Percentiles rank a stretch among this genome's conserved stretches.
Conservation (phyloP, 1,140 invertebrate species). For the Drosophila sproati region DNA sequence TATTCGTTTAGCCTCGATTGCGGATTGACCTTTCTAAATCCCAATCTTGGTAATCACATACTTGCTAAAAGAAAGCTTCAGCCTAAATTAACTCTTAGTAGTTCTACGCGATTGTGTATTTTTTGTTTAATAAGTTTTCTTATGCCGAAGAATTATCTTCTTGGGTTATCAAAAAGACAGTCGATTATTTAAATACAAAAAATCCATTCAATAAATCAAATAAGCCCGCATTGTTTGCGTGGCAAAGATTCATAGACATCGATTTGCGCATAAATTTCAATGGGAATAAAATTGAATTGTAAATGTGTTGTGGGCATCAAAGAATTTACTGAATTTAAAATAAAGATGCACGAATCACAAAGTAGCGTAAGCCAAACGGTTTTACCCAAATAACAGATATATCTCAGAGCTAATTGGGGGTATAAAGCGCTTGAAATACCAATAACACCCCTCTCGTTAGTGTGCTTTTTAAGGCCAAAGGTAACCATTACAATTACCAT, state of each 20-base stretch:
- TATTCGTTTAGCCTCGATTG: too few relatives aligned
- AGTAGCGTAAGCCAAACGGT: not conserved
- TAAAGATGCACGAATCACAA: slow-evolving; percentile 7
- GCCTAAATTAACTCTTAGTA: too few relatives aligned
- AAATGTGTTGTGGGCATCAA: slow-evolving; percentile 21
- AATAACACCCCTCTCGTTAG: slow-evolving; percentile 41
- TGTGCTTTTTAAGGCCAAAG: slow-evolving; percentile 59
- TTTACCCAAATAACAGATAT: slow-evolving; percentile 1
- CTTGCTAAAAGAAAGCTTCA: too few relatives aligned
- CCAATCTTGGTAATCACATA: too few relatives aligned
- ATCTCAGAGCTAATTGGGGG: slow-evolving; percentile 71
- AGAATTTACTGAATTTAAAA: slow-evolving; percentile 35
- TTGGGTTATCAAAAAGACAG: not conserved
- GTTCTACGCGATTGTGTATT: too few relatives aligned
- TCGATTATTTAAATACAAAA: not conserved
- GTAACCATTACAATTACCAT: slow-evolving; percentile 64
- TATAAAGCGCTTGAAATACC: slow-evolving; percentile 66
- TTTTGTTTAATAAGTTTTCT: not conserved
- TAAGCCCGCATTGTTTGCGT: not conserved
- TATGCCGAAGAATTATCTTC: not conserved
- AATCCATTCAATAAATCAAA: slow-evolving; percentile 8
- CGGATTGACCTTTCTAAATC: too few relatives aligned
- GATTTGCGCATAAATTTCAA: slow-evolving; percentile 43
- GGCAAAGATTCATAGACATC: slow-evolving; percentile 11
- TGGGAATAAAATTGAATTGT: slow-evolving; percentile 34